A percentile compares a stretch with the other conserved stretches of the same genome.
Conservation (phyloP, 2,797 vertebrate species). For the Tragopan temminckii region DNA sequence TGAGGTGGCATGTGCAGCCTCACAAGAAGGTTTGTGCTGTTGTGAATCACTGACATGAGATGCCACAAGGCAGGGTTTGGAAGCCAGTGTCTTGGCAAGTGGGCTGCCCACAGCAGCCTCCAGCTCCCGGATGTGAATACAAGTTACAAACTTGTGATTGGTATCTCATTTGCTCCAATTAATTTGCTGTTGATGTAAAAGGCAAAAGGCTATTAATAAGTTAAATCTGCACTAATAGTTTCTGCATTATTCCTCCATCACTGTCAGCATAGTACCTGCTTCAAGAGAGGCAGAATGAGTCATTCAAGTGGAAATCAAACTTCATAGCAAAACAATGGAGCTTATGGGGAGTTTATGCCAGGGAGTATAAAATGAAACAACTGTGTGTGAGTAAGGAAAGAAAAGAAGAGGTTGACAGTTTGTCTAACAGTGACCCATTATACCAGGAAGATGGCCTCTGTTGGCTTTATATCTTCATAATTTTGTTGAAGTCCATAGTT, state of each 20-base stretch:
- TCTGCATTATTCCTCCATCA: background rate
- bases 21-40: background rate
- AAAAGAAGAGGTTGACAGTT: background rate
- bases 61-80: background rate
- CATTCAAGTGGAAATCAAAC: background rate
- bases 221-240: background rate
- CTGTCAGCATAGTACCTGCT: background rate
- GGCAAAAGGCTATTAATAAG: background rate
- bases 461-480: background rate
- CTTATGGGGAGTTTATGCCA: background rate
- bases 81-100: background rate
- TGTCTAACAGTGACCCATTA: background rate
- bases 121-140: background rate
- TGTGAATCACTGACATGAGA: background rate
- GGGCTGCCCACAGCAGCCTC: background rate
- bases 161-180: background rate
- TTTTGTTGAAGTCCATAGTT: background rate
- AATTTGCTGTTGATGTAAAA: background rate
- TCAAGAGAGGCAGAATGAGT: background rate
- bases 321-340: background rate
- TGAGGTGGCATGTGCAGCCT: background rate
- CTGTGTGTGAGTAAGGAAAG: accelerated
- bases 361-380: background rate
- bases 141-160: background rate
- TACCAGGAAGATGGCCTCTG: background rate